These are phyloP conservation scores for Epinotia demarniana DNA, from an alignment of 2,888 invertebrate genomes.

Conservation along the genomic window DNA sequence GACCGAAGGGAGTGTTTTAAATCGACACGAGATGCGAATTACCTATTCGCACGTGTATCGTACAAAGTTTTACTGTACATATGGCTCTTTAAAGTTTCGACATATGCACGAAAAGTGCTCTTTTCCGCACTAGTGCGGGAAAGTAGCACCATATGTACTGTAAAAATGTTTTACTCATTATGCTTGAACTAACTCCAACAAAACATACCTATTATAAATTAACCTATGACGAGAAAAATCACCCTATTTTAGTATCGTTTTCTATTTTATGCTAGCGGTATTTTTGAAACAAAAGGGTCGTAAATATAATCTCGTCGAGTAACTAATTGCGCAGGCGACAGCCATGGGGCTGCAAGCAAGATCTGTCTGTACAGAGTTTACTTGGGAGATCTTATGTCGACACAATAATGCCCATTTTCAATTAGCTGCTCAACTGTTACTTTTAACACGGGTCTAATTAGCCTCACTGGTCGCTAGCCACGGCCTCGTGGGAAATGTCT, in stretches of 20 bases:
- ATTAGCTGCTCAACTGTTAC: background rate
- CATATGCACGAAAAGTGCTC: no score
- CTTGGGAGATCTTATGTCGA: background rate
- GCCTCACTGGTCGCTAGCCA: slow-evolving; percentile 19
- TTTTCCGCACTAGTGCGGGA: no score
- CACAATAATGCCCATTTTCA: background rate
- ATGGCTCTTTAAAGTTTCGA: no score
- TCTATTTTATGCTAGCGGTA: background rate
- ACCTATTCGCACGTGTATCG: no score
- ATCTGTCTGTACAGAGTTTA: no score
- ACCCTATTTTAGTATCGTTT: background rate
- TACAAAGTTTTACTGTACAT: no score
- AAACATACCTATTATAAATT: no score
- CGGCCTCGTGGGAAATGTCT: slow-evolving; percentile 41
- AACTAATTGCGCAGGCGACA: slow-evolving; percentile 46
- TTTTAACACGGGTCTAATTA: slow-evolving; percentile 38
- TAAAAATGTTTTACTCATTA: no score
- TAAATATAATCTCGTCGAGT: slow-evolving; percentile 48
- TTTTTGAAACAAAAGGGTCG: slow-evolving; percentile 24
- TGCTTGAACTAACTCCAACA: no score
- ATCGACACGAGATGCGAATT: no score
- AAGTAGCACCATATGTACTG: no score
- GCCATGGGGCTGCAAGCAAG: slow-evolving; percentile 9
- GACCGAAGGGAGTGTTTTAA: no score
- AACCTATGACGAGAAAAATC: background rate